Percentiles rank a stretch among this genome's conserved stretches.
Conservation (phyloP, 2,113 vertebrate genomes). For the Excalfactoria chinensis region DNA sequence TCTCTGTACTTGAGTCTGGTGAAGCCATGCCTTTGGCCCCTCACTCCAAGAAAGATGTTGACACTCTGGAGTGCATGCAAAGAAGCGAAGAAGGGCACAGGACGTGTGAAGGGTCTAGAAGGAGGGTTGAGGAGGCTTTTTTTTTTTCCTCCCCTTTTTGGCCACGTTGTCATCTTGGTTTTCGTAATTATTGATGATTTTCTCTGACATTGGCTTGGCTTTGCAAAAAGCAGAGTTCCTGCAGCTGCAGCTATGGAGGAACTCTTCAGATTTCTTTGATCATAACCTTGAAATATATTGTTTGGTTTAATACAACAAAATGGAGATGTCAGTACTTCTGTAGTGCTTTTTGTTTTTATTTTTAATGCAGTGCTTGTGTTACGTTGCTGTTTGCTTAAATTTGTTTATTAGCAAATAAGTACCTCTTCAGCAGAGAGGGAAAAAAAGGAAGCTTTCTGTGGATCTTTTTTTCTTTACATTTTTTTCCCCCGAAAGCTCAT, state of each 20-base stretch:
- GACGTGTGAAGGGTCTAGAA: no score
- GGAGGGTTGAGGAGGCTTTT: no score
- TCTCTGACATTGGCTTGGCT: neutral
- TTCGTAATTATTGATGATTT: neutral
- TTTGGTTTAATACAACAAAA: neutral
- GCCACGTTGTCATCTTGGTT: neutral
- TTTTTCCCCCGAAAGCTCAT: neutral
- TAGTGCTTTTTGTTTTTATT: neutral
- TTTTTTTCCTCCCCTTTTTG: neutral
- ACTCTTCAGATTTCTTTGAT: neutral
- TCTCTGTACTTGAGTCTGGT: no score
- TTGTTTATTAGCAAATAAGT: neutral
- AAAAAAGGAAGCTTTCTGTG: neutral
- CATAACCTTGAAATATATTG: neutral
- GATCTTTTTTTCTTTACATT: neutral
- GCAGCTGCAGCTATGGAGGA: neutral
- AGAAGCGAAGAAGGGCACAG: no score
- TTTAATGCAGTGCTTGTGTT: neutral
- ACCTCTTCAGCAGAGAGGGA: neutral
- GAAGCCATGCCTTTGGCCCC: no score
- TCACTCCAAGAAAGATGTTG: no score
- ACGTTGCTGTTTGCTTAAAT: neutral
- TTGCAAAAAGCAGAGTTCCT: neutral
- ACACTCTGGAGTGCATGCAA: no score
- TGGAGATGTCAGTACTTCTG: neutral